phyloP scores from a whole-genome alignment of 2,888 invertebrate genomes.

The Eurytoma californica region DNA sequence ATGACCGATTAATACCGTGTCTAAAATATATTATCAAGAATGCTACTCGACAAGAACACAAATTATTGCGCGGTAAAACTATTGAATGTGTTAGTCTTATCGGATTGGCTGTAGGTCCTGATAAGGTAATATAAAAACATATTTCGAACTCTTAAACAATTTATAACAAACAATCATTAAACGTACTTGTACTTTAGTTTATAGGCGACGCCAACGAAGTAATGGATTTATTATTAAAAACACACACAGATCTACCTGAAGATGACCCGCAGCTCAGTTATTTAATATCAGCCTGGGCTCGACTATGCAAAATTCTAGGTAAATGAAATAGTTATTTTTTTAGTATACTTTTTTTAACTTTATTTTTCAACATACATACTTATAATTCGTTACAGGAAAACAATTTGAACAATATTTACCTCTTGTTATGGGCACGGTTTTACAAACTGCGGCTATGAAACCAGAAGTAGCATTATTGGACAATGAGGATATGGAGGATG shows the following conservation, averaged over 20 bases:
- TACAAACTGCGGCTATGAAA: constrained; percentile 93
- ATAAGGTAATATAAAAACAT: constrained; percentile 75
- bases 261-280: constrained; percentile 98
- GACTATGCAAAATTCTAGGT: constrained; percentile 96
- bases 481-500: constrained; percentile 88
- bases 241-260: constrained; percentile 91
- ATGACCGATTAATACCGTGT: constrained; percentile 93
- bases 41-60: constrained; percentile 90
- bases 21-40: constrained; percentile 98
- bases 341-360: constrained; percentile 57
- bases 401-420: constrained; percentile 94
- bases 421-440: constrained; percentile 95
- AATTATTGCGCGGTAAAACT: constrained; percentile 96
- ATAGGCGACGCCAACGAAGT: constrained; percentile 94
- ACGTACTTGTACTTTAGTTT: constrained; percentile 77
- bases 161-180: too few relatives aligned
- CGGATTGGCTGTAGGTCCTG: constrained; percentile 89
- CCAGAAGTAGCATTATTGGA: constrained; percentile 94
- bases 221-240: constrained; percentile 95
- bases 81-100: constrained; percentile 99
- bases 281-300: constrained; percentile 98
- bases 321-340: constrained; percentile 8
- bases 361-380: neutral
- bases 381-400: constrained; percentile 77
- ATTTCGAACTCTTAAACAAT: neutral